Evolutionary conservation across 2,113 vertebrate genomes (phyloP).

Genomic region (Triplophysa tibetana): DNA sequence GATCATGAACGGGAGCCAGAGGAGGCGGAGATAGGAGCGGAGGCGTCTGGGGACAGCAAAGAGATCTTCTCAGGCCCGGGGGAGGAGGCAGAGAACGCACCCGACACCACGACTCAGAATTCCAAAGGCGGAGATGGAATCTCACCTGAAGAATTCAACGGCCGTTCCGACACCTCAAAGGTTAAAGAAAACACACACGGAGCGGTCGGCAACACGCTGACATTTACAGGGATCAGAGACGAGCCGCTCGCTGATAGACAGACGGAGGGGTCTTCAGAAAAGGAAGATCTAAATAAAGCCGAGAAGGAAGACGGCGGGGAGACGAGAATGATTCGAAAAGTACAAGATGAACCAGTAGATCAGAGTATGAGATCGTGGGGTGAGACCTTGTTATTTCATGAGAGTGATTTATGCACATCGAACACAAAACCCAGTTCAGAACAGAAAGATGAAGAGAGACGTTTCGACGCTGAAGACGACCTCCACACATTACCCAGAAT

Average conservation of each 20-base stretch:
- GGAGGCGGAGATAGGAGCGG: slow-evolving; percentile 46
- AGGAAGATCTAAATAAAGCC: slow-evolving; percentile 42
- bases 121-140: slow-evolving; percentile 62
- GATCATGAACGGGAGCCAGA: slow-evolving; percentile 52
- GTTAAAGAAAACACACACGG: slow-evolving; percentile 54
- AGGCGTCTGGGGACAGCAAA: slow-evolving; percentile 50
- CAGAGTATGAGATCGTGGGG: slow-evolving; percentile 48
- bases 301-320: background rate
- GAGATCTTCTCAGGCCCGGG: slow-evolving; percentile 58
- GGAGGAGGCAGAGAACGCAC: slow-evolving; percentile 61
- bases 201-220: slow-evolving; percentile 60
- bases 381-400: slow-evolving; percentile 5
- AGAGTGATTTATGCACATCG: slow-evolving; percentile 48
- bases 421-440: slow-evolving; percentile 57
- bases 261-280: slow-evolving; percentile 39
- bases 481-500: slow-evolving; percentile 42
- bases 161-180: slow-evolving; percentile 60
- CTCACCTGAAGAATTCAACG: slow-evolving; percentile 59
- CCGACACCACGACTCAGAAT: slow-evolving; percentile 57
- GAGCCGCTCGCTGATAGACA: slow-evolving; percentile 56
- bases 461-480: slow-evolving; percentile 9
- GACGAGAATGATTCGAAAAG: slow-evolving; percentile 31
- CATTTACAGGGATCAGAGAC: slow-evolving; percentile 63
- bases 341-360: slow-evolving; percentile 55
- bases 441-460: slow-evolving; percentile 44